These are phyloP conservation scores for Ariopsis seemanni DNA, from an alignment of 2,113 vertebrate species.

Conservation along the genomic window DNA sequence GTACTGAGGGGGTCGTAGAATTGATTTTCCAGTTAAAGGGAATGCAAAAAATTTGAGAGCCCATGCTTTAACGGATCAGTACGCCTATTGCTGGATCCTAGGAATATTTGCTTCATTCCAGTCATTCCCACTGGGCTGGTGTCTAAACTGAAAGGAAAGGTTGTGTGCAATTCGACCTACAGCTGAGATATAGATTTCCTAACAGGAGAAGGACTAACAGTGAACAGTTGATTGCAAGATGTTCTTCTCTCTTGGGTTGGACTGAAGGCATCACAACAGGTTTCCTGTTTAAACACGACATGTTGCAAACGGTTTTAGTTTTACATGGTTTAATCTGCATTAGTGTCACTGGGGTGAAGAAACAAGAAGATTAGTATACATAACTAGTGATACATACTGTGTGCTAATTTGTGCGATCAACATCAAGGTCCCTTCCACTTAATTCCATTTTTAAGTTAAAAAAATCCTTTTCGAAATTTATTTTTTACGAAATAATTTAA, in stretches of 20 bases:
- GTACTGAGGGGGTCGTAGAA: neutral
- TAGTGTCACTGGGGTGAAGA: neutral
- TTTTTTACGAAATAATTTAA: neutral
- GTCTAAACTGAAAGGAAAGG: neutral
- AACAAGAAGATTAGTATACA: neutral
- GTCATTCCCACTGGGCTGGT: neutral
- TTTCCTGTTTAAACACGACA: neutral
- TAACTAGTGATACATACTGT: neutral
- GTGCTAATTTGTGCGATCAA: neutral
- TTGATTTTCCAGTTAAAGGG: neutral
- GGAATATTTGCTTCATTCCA: constrained; percentile 12
- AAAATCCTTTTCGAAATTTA: neutral
- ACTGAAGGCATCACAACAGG: neutral
- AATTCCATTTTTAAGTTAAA: neutral
- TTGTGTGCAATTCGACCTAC: neutral
- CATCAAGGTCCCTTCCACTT: neutral
- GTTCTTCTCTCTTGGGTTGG: neutral
- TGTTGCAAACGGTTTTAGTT: neutral
- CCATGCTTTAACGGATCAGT: neutral
- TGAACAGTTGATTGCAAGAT: neutral
- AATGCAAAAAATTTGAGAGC: neutral
- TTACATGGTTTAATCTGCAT: neutral
- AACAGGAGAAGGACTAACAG: neutral
- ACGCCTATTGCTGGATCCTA: neutral
- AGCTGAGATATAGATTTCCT: constrained; percentile 3